Conservation (phyloP, 2,888 invertebrate species). For the Gymnoscelis rufifasciata region DNA sequence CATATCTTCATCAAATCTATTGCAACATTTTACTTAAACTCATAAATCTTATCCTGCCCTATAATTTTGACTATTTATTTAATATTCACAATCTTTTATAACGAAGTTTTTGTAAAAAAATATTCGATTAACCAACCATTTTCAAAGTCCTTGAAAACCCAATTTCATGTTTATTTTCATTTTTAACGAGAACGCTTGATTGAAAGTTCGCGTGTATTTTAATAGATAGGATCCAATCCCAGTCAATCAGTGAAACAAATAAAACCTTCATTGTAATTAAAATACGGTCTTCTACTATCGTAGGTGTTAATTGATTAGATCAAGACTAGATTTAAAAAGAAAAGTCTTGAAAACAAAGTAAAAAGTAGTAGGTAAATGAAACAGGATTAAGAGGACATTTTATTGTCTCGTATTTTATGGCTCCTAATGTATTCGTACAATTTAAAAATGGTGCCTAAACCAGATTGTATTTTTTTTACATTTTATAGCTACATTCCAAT, state of each 20-base stretch:
- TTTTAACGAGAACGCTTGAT: not conserved
- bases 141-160: no score
- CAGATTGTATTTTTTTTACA: not conserved
- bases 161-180: not conserved
- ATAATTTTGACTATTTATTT: no score
- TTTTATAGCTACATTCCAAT: constrained; percentile 6
- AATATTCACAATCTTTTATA: no score
- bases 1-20: no score
- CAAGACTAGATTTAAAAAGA: constrained; percentile 5
- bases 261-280: constrained; percentile 33
- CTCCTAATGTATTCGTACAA: not conserved
- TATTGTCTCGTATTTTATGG: not conserved
- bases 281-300: constrained; percentile 10
- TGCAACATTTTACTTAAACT: no score
- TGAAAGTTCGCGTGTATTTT: constrained; percentile 15
- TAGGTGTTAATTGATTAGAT: constrained; percentile 26
- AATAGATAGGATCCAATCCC: constrained; percentile 31
- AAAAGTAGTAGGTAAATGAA: not conserved
- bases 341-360: not conserved
- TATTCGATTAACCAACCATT: no score
- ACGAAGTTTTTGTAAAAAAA: no score
- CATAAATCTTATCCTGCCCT: no score
- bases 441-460: constrained; percentile 9
- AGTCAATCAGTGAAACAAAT: constrained; percentile 34
- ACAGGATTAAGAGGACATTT: no score